These are phyloP conservation scores for Poecile montanus DNA, from an alignment of 2,797 vertebrate species.

Conservation along the genomic window DNA sequence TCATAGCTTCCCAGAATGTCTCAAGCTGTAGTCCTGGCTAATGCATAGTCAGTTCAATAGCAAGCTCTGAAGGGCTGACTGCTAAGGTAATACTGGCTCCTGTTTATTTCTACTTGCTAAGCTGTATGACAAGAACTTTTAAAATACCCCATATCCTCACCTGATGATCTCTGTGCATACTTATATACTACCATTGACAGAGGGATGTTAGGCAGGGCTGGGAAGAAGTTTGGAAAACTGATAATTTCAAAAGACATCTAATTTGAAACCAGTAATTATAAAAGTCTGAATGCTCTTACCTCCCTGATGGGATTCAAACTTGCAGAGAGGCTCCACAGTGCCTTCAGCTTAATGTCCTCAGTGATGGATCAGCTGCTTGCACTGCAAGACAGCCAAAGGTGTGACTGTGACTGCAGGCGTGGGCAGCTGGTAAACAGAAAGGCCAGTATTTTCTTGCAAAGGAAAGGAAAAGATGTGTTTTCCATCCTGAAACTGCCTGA, in stretches of 20 bases:
- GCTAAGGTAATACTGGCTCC: not conserved
- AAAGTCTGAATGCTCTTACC: not conserved
- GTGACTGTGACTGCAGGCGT: not conserved
- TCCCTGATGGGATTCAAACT: not conserved
- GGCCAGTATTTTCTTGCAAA: not conserved
- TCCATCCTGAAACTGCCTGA: not conserved
- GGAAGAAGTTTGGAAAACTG: not conserved
- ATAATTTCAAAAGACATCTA: not conserved
- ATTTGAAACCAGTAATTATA: not conserved
- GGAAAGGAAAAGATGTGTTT: not conserved
- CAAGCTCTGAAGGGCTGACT: not conserved
- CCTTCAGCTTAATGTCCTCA: not conserved
- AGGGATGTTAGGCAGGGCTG: not conserved
- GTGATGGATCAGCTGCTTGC: not conserved
- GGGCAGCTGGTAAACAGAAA: not conserved
- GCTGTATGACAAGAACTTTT: not conserved
- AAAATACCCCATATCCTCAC: not conserved
- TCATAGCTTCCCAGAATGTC: not conserved
- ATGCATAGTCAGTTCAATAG: not conserved
- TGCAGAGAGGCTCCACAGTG: not conserved
- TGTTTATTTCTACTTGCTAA: not conserved
- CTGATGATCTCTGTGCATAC: not conserved
- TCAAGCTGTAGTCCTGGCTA: not conserved
- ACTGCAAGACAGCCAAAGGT: not conserved
- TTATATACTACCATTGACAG: not conserved